These are phyloP conservation scores for Octodonta nipae DNA, from an alignment of 2,888 invertebrate species.

Conservation along the genomic window DNA sequence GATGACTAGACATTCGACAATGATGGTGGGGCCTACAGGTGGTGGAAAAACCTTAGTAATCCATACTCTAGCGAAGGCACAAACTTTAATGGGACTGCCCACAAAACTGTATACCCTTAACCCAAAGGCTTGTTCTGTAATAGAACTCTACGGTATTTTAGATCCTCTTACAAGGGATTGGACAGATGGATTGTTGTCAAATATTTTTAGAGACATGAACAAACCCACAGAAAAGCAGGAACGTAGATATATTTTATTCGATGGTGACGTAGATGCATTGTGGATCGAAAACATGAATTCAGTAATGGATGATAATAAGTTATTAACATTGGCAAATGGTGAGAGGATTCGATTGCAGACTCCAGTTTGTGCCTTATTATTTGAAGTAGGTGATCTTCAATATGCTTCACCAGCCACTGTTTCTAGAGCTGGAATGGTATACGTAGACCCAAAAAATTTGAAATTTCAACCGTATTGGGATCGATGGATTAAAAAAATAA, in stretches of 20 bases:
- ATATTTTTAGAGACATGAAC: constrained; percentile 84
- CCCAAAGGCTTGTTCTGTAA: constrained; percentile 81
- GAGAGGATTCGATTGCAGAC: constrained; percentile 57
- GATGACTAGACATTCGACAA: constrained; percentile 85
- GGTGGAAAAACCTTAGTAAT: constrained; percentile 84
- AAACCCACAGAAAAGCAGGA: constrained; percentile 61
- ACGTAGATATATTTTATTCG: constrained; percentile 63
- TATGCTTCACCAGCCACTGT: constrained; percentile 89
- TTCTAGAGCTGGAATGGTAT: constrained; percentile 83
- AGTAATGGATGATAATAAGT: constrained; percentile 88
- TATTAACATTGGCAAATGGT: constrained; percentile 80
- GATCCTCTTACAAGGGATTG: constrained; percentile 80
- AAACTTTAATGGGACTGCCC: constrained; percentile 57
- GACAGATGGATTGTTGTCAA: constrained; percentile 83
- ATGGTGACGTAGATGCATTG: constrained; percentile 85
- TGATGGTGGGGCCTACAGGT: constrained; percentile 87
- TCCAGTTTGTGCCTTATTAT: constrained; percentile 70
- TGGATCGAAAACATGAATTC: constrained; percentile 98
- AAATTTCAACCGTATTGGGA: constrained; percentile 79
- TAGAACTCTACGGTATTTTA: constrained; percentile 78
- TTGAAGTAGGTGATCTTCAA: constrained; percentile 60
- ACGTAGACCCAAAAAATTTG: constrained; percentile 81
- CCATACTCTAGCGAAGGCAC: constrained; percentile 62
- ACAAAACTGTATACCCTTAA: constrained; percentile 74
- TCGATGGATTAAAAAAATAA: constrained; percentile 55